Conservation (phyloP, 1,140 invertebrate species). For the Trinorchestia longiramus region DNA sequence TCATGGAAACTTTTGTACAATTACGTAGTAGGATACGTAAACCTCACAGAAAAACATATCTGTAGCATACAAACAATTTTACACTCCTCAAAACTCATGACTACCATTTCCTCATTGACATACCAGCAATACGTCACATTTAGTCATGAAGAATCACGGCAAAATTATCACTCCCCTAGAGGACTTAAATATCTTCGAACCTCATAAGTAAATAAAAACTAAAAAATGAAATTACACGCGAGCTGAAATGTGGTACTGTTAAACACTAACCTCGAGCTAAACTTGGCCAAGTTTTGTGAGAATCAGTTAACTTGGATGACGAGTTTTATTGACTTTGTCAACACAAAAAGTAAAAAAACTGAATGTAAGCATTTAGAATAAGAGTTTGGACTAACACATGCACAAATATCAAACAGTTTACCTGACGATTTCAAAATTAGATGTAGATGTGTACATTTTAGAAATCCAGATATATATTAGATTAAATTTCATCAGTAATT, state of each 20-base stretch:
- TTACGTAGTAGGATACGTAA: neutral
- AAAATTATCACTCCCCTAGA: neutral
- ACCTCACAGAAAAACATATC: neutral
- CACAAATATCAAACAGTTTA: neutral
- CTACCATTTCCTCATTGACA: neutral
- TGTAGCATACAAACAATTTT: neutral
- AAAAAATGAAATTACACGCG: neutral
- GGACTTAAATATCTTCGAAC: neutral
- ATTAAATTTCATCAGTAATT: neutral
- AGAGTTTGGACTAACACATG: neutral
- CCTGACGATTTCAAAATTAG: neutral
- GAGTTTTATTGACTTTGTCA: neutral
- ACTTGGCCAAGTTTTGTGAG: neutral
- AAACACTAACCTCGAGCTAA: neutral
- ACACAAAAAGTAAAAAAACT: neutral
- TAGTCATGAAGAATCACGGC: neutral
- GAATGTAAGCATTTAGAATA: neutral
- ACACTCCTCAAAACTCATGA: neutral
- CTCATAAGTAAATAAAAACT: neutral
- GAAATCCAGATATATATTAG: neutral
- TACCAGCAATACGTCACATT: neutral
- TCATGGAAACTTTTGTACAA: neutral
- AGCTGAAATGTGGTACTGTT: neutral
- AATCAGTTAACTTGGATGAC: neutral
- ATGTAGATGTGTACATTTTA: neutral